These are phyloP conservation scores for Eciton burchellii DNA, from an alignment of 1,140 invertebrate species.

Conservation along the genomic window DNA sequence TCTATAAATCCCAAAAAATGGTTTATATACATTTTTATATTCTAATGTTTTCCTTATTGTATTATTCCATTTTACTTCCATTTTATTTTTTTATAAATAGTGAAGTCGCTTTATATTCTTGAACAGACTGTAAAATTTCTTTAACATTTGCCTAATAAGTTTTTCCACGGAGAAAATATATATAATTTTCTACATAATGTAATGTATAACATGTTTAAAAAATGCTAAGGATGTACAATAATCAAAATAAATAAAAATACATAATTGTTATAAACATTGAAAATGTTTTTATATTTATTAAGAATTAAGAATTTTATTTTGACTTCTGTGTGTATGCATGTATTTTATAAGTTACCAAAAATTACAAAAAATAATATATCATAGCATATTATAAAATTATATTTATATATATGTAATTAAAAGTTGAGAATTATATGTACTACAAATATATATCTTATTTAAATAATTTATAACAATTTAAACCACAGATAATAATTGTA, in stretches of 20 bases:
- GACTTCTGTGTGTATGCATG: no score
- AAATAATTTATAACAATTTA: slow-evolving; percentile 12
- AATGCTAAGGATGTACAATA: slow-evolving; percentile 71
- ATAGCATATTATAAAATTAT: slow-evolving; percentile 16
- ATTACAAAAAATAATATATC: slow-evolving; percentile 55
- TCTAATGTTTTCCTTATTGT: slow-evolving; percentile 15
- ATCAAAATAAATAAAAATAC: slow-evolving; percentile 74
- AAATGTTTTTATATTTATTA: slow-evolving; percentile 58
- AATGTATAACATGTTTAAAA: slow-evolving; percentile 65
- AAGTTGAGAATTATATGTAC: slow-evolving; percentile 9
- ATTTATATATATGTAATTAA: slow-evolving; percentile 12
- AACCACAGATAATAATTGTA: background rate
- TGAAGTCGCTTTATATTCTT: slow-evolving; percentile 36
- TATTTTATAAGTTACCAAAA: no score
- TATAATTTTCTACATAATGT: slow-evolving; percentile 68
- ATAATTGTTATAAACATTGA: slow-evolving; percentile 70
- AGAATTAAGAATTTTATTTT: background rate
- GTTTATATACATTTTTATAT: slow-evolving; percentile 69
- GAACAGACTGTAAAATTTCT: slow-evolving; percentile 34
- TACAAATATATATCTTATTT: background rate
- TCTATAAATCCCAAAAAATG: slow-evolving; percentile 58
- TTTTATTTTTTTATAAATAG: slow-evolving; percentile 38
- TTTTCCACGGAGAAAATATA: slow-evolving; percentile 73
- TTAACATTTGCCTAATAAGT: slow-evolving; percentile 60
- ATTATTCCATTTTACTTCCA: slow-evolving; percentile 42